Evolutionary conservation across 1,140 invertebrate genomes (phyloP).

Genomic region (Cyclina sinensis): DNA sequence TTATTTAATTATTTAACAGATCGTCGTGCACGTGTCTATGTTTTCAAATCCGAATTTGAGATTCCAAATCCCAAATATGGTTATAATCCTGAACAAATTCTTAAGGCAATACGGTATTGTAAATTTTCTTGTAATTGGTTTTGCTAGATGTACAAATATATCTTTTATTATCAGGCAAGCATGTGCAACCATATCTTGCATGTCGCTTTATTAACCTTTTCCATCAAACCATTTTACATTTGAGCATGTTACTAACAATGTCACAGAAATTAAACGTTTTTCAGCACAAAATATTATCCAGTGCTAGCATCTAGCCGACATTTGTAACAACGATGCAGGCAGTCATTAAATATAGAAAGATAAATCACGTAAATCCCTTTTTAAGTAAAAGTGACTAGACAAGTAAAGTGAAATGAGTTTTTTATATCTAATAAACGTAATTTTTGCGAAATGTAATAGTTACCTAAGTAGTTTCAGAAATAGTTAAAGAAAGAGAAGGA

Average conservation of each 20-base stretch:
- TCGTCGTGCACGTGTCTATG: conserved; percentile 53
- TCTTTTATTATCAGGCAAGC: not conserved
- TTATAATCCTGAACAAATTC: conserved; percentile 62
- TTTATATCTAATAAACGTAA: no score
- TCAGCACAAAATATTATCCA: no score
- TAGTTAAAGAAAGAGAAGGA: no score
- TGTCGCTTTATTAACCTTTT: conserved; percentile 5
- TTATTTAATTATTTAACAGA: conserved; percentile 51
- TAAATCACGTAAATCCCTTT: no score
- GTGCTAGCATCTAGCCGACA: no score
- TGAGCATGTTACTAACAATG: not conserved
- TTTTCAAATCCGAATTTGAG: conserved; percentile 46
- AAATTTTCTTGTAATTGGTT: not conserved
- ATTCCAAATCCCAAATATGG: conserved; percentile 30
- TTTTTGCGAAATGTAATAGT: no score
- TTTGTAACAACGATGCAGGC: no score
- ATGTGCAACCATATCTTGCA: conserved; percentile 22
- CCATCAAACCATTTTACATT: not conserved
- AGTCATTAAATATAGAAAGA: no score
- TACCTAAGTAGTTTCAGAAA: no score
- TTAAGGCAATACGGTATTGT: conserved; percentile 62
- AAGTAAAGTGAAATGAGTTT: no score
- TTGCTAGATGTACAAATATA: conserved; percentile 31
- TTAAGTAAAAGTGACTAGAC: no score
- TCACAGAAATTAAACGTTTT: no score